phyloP scores from a whole-genome alignment of 2,113 vertebrate species.

The Suncus etruscus region DNA sequence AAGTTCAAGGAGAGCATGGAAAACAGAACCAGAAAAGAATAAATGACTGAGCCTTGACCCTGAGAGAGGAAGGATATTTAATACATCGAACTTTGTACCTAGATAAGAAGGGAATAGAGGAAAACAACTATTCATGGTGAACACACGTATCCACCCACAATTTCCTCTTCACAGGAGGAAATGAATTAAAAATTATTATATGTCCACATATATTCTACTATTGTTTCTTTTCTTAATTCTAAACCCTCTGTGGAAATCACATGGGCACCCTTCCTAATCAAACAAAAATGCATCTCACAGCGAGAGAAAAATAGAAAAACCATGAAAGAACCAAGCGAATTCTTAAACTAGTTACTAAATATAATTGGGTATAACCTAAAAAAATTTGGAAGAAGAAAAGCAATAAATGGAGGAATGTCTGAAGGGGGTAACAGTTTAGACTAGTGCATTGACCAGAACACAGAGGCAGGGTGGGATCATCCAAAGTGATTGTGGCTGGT shows the following conservation, averaged over 20 bases:
- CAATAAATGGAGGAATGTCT: not conserved
- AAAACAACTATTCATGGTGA: not conserved
- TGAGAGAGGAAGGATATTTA: not conserved
- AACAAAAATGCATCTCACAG: not conserved
- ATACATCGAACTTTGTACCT: not conserved
- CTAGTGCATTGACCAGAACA: not conserved
- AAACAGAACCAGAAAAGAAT: not conserved
- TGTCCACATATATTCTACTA: not conserved
- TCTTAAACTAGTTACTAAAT: constrained; percentile 16
- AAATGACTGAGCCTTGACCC: not conserved
- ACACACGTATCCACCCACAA: not conserved
- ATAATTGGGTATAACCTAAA: not conserved
- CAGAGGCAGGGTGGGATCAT: not conserved
- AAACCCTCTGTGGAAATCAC: not conserved
- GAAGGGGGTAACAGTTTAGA: not conserved
- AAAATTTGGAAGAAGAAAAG: not conserved
- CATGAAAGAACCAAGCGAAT: not conserved
- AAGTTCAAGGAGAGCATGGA: not conserved
- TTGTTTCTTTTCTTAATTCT: not conserved
- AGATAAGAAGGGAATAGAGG: constrained; percentile 13
- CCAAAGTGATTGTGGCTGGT: not conserved
- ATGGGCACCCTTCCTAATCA: not conserved
- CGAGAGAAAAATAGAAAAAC: not conserved
- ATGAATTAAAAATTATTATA: not conserved
- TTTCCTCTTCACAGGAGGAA: not conserved